These are phyloP conservation scores for Unio delphinus DNA, from an alignment of 2,888 invertebrate genomes.

Conservation along the genomic window DNA sequence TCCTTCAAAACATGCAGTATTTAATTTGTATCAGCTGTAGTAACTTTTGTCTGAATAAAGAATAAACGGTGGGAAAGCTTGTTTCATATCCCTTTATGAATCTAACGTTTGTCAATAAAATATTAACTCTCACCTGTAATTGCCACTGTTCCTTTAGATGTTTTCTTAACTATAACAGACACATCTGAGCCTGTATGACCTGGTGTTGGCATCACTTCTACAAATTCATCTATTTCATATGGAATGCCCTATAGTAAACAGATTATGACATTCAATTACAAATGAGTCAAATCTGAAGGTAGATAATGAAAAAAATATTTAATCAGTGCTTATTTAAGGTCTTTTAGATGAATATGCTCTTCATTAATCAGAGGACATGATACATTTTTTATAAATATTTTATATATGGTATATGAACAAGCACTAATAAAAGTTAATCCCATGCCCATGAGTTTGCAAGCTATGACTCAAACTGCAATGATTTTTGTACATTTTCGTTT, in stretches of 20 bases:
- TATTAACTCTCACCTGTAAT: constrained; percentile 78
- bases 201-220: constrained; percentile 85
- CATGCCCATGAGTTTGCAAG: too few species aligned
- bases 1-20: too few species aligned
- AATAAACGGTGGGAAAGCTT: not conserved
- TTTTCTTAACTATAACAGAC: constrained; percentile 82
- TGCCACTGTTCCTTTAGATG: constrained; percentile 77
- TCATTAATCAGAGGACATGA: too few species aligned
- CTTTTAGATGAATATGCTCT: not conserved
- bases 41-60: not conserved
- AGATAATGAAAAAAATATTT: not conserved
- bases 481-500: too few species aligned
- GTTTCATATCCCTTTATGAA: not conserved
- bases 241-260: constrained; percentile 72
- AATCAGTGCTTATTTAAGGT: not conserved
- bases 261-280: too few species aligned
- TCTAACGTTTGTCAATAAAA: not conserved
- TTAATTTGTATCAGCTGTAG: too few species aligned
- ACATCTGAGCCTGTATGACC: constrained; percentile 93
- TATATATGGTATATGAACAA: too few species aligned
- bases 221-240: constrained; percentile 77
- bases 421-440: too few species aligned
- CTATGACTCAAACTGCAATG: too few species aligned
- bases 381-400: too few species aligned
- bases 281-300: not conserved